phyloP scores from a whole-genome alignment of 2,113 vertebrate genomes.

The Nyctibius bracteatus region DNA sequence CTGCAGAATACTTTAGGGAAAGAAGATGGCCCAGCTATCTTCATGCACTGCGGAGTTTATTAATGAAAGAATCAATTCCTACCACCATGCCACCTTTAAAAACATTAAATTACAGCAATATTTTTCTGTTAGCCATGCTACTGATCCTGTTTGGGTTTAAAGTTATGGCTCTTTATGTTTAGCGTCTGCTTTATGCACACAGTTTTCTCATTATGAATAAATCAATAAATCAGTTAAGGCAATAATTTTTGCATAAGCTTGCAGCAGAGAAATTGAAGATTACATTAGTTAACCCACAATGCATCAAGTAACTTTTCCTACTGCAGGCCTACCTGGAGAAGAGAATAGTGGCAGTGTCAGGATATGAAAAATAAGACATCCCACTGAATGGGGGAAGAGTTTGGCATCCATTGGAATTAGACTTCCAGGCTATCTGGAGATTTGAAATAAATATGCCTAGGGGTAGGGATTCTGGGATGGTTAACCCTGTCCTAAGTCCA shows the following conservation, averaged over 20 bases:
- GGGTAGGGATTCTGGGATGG: not conserved
- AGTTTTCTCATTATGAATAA: slow-evolving; percentile 65
- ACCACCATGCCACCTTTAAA: not conserved
- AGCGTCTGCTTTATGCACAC: slow-evolving; percentile 59
- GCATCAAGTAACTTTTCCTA: not conserved
- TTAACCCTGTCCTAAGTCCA: not conserved
- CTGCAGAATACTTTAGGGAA: not conserved
- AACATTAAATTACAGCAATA: slow-evolving; percentile 36
- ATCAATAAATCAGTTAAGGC: slow-evolving; percentile 68
- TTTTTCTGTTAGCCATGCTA: slow-evolving; percentile 31
- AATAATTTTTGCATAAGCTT: not conserved
- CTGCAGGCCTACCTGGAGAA: not conserved
- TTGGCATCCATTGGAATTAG: not conserved
- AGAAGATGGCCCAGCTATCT: not conserved
- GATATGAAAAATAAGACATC: not conserved
- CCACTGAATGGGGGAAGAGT: not conserved
- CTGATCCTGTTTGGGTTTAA: slow-evolving; percentile 37
- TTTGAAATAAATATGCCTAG: not conserved
- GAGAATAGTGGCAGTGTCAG: not conserved
- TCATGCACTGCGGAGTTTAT: not conserved
- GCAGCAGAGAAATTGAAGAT: slow-evolving; percentile 5
- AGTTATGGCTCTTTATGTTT: slow-evolving; percentile 50
- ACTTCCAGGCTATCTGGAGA: not conserved
- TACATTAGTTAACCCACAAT: not conserved
- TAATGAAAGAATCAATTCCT: not conserved